phyloP scores from a whole-genome alignment of 1,140 invertebrate genomes.

The Phymorhynchus buccinoides region DNA sequence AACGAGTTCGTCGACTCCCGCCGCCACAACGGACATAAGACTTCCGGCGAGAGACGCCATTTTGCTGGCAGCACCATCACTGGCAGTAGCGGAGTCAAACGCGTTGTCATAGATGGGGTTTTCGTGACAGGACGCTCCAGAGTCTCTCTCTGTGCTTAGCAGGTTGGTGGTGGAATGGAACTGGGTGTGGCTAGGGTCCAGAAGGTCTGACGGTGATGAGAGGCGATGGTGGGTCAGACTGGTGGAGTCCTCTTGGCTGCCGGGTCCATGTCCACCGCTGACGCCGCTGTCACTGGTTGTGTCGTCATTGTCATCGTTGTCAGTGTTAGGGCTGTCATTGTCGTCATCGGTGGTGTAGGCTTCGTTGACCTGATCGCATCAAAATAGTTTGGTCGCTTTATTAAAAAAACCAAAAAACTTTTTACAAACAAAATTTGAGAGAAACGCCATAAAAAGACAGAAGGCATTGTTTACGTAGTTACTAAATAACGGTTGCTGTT shows the following conservation, averaged over 20 bases:
- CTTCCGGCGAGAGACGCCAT: constrained; percentile 4
- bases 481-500: no score
- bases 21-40: neutral
- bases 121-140: constrained; percentile 5
- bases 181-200: neutral
- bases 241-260: constrained; percentile 19
- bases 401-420: no score
- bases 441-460: neutral
- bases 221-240: neutral
- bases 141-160: neutral
- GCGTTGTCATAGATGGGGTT: constrained; percentile 37
- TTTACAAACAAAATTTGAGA: no score
- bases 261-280: constrained; percentile 36
- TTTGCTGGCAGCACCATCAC: neutral
- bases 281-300: constrained; percentile 49
- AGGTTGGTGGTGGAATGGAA: neutral
- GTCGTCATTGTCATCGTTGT: constrained; percentile 31
- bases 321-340: neutral
- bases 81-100: neutral
- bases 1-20: neutral
- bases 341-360: constrained; percentile 29
- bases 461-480: no score
- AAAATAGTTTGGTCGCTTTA: no score
- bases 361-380: neutral
- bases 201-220: constrained; percentile 3